Conservation (phyloP, 2,113 vertebrate species). For the Cavia aperea region DNA sequence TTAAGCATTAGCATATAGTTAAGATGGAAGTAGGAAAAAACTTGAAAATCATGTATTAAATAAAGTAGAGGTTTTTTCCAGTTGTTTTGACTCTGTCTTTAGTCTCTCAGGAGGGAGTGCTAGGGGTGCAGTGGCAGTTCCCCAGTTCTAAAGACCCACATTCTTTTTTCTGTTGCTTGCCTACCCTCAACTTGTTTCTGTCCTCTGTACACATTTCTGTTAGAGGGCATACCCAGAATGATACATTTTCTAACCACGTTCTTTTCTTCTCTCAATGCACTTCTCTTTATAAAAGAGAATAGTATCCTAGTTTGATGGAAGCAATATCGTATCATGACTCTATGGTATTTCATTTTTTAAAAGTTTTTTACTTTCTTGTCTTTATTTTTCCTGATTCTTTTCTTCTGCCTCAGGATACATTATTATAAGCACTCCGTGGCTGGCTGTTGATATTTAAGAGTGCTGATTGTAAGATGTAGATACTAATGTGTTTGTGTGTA, state of each 20-base stretch:
- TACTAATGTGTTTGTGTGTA: background rate
- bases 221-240: background rate
- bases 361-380: background rate
- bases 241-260: background rate
- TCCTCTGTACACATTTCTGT: background rate
- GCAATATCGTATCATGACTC: background rate
- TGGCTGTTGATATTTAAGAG: background rate
- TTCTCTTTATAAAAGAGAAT: background rate
- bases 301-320: background rate
- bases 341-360: background rate
- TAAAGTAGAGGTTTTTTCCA: background rate
- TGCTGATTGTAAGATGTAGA: background rate
- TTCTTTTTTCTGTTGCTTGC: background rate
- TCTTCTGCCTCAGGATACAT: background rate
- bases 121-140: background rate
- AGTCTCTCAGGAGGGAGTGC: background rate
- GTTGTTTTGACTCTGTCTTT: conserved; percentile 4
- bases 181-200: background rate
- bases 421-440: background rate
- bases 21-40: background rate
- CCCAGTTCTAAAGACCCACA: background rate
- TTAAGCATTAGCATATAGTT: background rate
- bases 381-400: background rate
- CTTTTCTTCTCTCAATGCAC: background rate
- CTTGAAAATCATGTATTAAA: background rate